phyloP scores from a whole-genome alignment of 2,113 vertebrate genomes.

The Brachyistius frenatus region DNA sequence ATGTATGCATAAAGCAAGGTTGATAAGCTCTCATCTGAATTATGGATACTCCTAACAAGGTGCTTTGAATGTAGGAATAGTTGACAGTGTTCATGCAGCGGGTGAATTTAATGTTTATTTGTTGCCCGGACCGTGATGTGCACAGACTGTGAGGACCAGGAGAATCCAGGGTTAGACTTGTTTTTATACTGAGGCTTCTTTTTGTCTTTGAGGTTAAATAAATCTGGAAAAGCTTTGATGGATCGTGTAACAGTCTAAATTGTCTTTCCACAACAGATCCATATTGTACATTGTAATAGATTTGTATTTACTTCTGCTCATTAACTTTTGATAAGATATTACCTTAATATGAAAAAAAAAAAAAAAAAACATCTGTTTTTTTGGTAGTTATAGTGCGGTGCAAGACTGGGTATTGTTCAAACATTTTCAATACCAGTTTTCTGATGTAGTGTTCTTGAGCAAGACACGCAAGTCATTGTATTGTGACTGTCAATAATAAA shows the following conservation, averaged over 20 bases:
- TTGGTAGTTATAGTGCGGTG: neutral
- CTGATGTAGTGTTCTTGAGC: neutral
- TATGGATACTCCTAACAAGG: neutral
- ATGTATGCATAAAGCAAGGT: neutral
- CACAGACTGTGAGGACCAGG: neutral
- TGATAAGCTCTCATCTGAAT: constrained; percentile 1
- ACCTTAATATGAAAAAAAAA: too few species aligned
- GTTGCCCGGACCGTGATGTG: neutral
- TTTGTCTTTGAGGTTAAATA: too few species aligned
- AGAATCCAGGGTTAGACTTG: too few species aligned
- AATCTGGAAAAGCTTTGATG: too few species aligned
- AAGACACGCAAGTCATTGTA: neutral
- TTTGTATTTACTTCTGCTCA: too few species aligned
- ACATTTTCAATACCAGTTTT: neutral
- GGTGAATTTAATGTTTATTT: neutral
- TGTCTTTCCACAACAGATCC: too few species aligned
- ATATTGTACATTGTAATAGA: too few species aligned
- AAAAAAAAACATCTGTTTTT: neutral
- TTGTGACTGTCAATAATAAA: neutral
- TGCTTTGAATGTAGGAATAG: constrained; percentile 20
- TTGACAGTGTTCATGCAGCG: constrained; percentile 19
- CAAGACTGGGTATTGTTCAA: neutral
- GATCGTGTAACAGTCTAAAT: too few species aligned
- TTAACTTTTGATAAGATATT: too few species aligned
- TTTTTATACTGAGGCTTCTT: too few species aligned